Evolutionary conservation across 1,140 invertebrate genomes (phyloP), one percentile per base, ranked within the genome.

Genomic region (Bombus picipes): DNA sequence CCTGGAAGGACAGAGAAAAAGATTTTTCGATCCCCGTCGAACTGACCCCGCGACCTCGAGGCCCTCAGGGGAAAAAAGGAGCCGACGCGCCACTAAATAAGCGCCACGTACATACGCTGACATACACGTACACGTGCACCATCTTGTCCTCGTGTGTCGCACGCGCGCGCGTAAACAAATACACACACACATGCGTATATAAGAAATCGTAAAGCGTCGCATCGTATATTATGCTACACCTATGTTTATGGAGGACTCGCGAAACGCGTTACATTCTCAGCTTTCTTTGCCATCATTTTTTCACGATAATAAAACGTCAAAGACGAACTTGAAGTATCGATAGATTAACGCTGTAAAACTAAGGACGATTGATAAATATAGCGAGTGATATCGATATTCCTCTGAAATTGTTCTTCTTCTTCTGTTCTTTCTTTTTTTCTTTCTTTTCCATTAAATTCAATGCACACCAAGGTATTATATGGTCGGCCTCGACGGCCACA

Each of bases 51-150:
- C 88, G 86, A 91, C 90, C 89, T 82, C 70, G 59, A 53, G 68
- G 57, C 66, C 73, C 76, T 57, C 71, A 1, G 4, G 37, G 81
- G 28, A 13, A 86, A 85, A 90, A 92, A 89, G 89, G 82, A 83
- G 88, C 90, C 91, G 91, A 92, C 90, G 86, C 80, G 84, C 72
- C 89, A 90, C 88, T 92, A 91, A 92, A 92, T 91, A 91, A 91
- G 87, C 87, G 85, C 70, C 88, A 73, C 74, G 75, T 43, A 47
- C 59, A 18, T 59, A 84, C 72, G 39, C 71, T 34, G 34, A 53
- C 47, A 53, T 53, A 65, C 70, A 65, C 53, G 15, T 28, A 37
- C 37, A 47, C 41, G 47, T 70, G n/a, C 34, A 25, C 9, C 3
- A 8, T n/a, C 66, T n/a, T 41, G 65, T 34, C 25, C 15, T 28